These are phyloP conservation scores for Mythimna albipuncta DNA, from an alignment of 2,888 invertebrate genomes.

Conservation along the genomic window DNA sequence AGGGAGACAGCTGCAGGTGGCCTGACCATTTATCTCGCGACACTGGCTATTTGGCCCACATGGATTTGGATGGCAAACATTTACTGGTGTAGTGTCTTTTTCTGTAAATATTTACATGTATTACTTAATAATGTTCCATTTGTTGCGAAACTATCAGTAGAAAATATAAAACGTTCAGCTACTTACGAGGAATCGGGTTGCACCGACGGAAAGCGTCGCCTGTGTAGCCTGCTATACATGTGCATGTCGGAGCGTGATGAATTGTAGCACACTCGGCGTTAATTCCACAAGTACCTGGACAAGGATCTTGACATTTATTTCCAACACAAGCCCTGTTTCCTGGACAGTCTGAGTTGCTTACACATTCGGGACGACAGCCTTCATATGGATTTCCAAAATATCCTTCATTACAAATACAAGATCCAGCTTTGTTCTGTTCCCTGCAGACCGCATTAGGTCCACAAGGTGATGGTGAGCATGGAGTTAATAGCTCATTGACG, in stretches of 20 bases:
- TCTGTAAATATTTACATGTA: slow-evolving; percentile 77
- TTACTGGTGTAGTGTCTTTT: slow-evolving; percentile 78
- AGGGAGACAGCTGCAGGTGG: slow-evolving; percentile 93
- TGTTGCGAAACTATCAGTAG: not conserved
- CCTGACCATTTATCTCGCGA: slow-evolving; percentile 90
- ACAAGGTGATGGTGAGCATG: slow-evolving; percentile 93
- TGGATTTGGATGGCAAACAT: slow-evolving; percentile 90
- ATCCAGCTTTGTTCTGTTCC: slow-evolving; percentile 92
- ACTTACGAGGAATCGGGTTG: slow-evolving; percentile 82
- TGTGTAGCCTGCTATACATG: slow-evolving; percentile 91
- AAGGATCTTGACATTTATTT: slow-evolving; percentile 94
- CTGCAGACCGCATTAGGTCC: slow-evolving; percentile 93
- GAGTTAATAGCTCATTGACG: slow-evolving; percentile 89
- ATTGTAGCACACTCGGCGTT: slow-evolving; percentile 94
- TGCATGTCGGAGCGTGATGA: slow-evolving; percentile 93
- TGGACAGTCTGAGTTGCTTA: slow-evolving; percentile 93
- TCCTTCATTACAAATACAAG: slow-evolving; percentile 93
- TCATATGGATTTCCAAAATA: slow-evolving; percentile 95
- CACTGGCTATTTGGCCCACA: slow-evolving; percentile 92
- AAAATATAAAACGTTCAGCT: slow-evolving; percentile 7
- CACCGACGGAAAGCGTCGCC: slow-evolving; percentile 92
- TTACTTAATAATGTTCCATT: slow-evolving; percentile 2
- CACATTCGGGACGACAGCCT: slow-evolving; percentile 94
- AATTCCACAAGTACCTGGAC: slow-evolving; percentile 94
- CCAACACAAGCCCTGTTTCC: slow-evolving; percentile 93